Base-by-base conservation (phyloP, 2,888 invertebrate genomes). In the Sericinus montela region DNA sequence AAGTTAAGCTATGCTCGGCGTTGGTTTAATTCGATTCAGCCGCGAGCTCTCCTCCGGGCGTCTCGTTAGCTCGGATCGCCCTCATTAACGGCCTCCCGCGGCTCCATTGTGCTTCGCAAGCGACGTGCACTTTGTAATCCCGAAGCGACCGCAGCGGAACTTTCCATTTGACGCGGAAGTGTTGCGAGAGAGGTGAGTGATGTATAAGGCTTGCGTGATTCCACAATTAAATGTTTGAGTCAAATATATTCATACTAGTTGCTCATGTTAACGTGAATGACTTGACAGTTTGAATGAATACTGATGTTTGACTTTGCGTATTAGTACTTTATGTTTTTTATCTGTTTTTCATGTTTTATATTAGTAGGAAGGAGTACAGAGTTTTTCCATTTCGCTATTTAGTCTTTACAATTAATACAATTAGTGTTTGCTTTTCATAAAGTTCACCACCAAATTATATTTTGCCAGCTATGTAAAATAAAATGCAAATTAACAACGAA, bases 71-170 rank as follows among this genome's bases (percentile, higher is more conserved):
- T 32, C 19, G 23, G 32, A 35, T 43, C 43, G 25, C 35, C 43
- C 35, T 43, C 43, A 43, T 43, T 43, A 43, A 16, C 34, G 43
- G 28, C 15, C 23, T 16, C 43, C 25, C 25, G 14, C 43, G 42
- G 30, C 32, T n/a, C 11, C 13, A 34, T 42, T 36, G 35, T 43
- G 35, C 43, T 13, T 19, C 30, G 41, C 16, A 16, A 37, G 37
- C 37, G 11, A 32, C 32, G 32, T 32, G 11, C 32, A 11, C 32
- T 32, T 25, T 32, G 32, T 32, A 7, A 11, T 1, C 32, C 5
- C 13, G 10, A 5, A 5, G 23, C 14, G n/a, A 15, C 35, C 35
- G 35, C 43, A 7, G 16, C 42, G 14, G 25, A 23, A 35, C 43
- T 35, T 25, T 43, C 35, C 35, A 43, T 35, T 16, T 4, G 19